Percentiles rank a stretch among this genome's conserved stretches.
phyloP scores from a whole-genome alignment of 2,113 vertebrate genomes.

The Platanista minor region DNA sequence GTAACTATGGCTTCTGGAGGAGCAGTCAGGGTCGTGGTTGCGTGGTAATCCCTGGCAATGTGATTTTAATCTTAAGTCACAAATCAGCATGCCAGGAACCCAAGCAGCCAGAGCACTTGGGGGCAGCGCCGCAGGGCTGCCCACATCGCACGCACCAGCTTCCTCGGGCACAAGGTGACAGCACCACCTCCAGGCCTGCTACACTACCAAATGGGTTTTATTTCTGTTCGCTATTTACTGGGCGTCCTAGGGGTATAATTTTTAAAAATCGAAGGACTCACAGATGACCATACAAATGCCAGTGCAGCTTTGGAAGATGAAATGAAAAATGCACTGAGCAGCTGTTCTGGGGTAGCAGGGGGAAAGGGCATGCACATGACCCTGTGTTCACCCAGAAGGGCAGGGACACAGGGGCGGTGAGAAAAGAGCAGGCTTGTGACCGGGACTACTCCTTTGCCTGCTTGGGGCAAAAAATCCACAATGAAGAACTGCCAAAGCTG shows the following conservation, averaged over 20 bases:
- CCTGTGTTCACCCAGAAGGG: neutral
- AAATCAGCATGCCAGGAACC: slow-evolving; percentile 99
- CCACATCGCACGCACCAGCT: neutral
- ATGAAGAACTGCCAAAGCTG: accelerated
- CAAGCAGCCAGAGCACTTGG: slow-evolving; percentile 90
- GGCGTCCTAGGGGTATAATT: neutral
- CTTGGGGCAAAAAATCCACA: neutral
- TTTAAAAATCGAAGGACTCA: neutral
- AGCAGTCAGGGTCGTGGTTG: slow-evolving; percentile 89
- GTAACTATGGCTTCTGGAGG: slow-evolving; percentile 79
- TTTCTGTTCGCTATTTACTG: neutral
- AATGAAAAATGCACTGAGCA: accelerated
- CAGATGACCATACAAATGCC: neutral
- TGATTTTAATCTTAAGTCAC: slow-evolving; percentile 99
- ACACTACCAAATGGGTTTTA: accelerated
- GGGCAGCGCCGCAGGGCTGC: neutral
- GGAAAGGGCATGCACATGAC: accelerated
- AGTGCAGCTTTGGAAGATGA: neutral
- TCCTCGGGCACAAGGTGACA: neutral
- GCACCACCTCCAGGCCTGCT: neutral
- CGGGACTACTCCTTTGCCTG: neutral
- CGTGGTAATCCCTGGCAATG: slow-evolving; percentile 99
- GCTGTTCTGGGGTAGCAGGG: accelerated
- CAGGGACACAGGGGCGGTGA: neutral
- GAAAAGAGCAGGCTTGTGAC: neutral